Evolutionary conservation across 92 coral and sea anemone species (phyloP).

Genomic region (Ricordea florida): DNA sequence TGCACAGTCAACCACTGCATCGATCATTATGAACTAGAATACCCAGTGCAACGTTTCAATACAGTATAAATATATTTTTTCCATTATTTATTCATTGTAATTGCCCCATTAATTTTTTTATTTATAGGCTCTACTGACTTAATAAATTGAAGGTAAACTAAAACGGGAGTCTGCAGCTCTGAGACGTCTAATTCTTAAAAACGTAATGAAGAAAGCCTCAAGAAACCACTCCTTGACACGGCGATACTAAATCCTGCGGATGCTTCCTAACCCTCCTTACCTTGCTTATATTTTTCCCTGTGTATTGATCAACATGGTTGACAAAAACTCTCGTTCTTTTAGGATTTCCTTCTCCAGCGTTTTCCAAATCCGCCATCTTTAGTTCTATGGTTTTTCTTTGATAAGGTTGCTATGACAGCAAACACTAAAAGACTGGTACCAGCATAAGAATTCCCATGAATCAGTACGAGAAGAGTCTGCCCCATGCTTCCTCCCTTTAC

Average conservation of each 20-base stretch:
- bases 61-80: neutral
- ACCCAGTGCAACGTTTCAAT: neutral
- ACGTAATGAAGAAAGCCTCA: too few relatives aligned
- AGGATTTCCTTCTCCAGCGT: slow-evolving; percentile 57
- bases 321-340: slow-evolving; percentile 86
- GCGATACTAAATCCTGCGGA: too few relatives aligned
- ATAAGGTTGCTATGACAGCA: slow-evolving; percentile 10
- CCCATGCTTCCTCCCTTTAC: neutral
- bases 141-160: too few relatives aligned
- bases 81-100: too few relatives aligned
- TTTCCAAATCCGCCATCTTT: slow-evolving; percentile 82
- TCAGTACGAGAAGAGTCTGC: neutral
- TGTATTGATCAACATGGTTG: slow-evolving; percentile 90
- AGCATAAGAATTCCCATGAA: slow-evolving; percentile 20
- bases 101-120: too few relatives aligned
- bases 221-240: too few relatives aligned
- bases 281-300: slow-evolving; percentile 94
- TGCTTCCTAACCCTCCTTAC: too few relatives aligned
- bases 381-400: neutral
- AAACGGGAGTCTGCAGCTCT: too few relatives aligned
- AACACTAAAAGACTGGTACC: neutral
- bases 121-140: too few relatives aligned
- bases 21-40: too few relatives aligned
- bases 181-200: too few relatives aligned
- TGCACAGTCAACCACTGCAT: too few relatives aligned